Conservation (phyloP, 2,888 invertebrate genomes). For the Phorcus lineatus region DNA sequence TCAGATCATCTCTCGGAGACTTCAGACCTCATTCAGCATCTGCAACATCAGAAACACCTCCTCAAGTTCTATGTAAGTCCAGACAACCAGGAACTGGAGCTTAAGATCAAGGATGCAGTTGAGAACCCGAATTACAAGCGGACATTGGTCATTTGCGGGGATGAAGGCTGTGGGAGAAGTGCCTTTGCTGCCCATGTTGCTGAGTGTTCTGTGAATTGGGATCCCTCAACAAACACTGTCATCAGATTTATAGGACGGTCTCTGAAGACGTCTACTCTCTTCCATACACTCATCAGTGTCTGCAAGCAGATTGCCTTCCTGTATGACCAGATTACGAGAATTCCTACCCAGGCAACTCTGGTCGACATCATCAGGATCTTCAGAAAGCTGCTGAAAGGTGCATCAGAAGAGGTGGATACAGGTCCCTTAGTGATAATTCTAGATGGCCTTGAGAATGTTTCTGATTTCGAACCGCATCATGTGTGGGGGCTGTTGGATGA, state of each 20-base stretch:
- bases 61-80: neutral
- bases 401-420: conserved; percentile 24
- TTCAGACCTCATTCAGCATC: conserved; percentile 41
- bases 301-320: conserved; percentile 38
- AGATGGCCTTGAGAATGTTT: conserved; percentile 37
- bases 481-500: conserved; percentile 36
- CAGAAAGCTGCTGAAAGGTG: conserved; percentile 27
- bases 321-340: conserved; percentile 26
- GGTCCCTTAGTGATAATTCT: conserved; percentile 37
- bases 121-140: neutral
- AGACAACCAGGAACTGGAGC: conserved; percentile 19
- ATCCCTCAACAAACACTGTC: conserved; percentile 34
- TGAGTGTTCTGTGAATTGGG: conserved; percentile 18
- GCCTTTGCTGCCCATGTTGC: conserved; percentile 36
- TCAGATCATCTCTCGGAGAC: conserved; percentile 40
- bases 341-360: conserved; percentile 32
- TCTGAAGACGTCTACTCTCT: conserved; percentile 37
- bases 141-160: conserved; percentile 31
- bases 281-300: conserved; percentile 38
- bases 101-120: conserved; percentile 17
- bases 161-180: conserved; percentile 38
- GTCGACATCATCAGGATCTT: conserved; percentile 31
- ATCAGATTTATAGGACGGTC: conserved; percentile 39
- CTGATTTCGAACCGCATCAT: conserved; percentile 31
- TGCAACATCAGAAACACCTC: conserved; percentile 25